Percentiles rank a stretch among this genome's conserved stretches.
Evolutionary conservation across 1,140 invertebrate species (phyloP).

Genomic region (Parasteatoda tepidariorum): DNA sequence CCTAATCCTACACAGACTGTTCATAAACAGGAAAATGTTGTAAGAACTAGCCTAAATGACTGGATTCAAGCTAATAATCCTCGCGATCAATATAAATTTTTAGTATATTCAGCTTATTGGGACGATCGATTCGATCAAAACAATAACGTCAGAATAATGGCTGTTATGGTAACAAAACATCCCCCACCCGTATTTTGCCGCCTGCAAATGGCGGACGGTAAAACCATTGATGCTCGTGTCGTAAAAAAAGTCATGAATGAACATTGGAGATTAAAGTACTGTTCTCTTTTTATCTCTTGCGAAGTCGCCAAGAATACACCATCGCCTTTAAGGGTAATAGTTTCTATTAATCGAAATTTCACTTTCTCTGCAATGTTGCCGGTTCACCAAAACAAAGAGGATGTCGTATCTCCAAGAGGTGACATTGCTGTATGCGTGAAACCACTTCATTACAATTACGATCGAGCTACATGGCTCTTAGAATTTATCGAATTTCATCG

Average conservation of each 20-base stretch:
- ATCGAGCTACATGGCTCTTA: conserved; percentile 79
- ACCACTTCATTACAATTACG: conserved; percentile 90
- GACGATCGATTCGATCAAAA: conserved; percentile 73
- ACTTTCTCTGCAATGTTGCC: conserved; percentile 72
- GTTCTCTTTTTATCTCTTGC: conserved; percentile 88
- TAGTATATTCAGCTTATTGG: conserved; percentile 89
- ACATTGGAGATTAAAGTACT: conserved; percentile 94
- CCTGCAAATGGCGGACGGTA: conserved; percentile 76
- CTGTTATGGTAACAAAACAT: conserved; percentile 83
- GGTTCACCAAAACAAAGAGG: conserved; percentile 67
- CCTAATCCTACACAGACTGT: not conserved
- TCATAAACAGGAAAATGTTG: not conserved
- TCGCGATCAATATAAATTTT: conserved; percentile 76
- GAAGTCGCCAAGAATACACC: conserved; percentile 67
- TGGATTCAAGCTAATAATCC: conserved; percentile 47
- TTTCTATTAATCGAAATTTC: conserved; percentile 68
- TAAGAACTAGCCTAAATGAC: conserved; percentile 27
- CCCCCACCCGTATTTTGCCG: conserved; percentile 81
- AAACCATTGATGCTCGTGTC: conserved; percentile 64
- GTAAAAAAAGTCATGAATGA: conserved; percentile 81
- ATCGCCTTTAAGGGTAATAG: conserved; percentile 19
- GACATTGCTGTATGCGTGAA: conserved; percentile 89
- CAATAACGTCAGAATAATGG: conserved; percentile 80
- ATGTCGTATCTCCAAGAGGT: conserved; percentile 21
- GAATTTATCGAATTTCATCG: conserved; percentile 92